Base-by-base conservation (phyloP, 2,888 invertebrate species). In the Balanococcus diminutus region DNA sequence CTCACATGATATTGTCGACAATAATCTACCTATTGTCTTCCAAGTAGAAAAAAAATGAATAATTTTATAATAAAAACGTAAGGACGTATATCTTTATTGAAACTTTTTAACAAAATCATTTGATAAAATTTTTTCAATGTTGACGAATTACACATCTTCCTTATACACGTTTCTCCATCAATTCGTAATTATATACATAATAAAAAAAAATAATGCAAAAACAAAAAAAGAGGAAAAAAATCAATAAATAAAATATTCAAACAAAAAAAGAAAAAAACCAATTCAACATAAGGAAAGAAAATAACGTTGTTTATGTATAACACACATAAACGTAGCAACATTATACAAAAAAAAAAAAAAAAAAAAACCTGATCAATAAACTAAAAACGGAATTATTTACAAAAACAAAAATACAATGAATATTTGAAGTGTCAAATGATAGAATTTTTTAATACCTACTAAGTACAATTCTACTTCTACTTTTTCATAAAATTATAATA, bases 21-120 rank as follows among this genome's bases (percentile, higher is more conserved):
- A n/a, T n/a, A n/a, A n/a, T n/a, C n/a, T n/a, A n/a, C n/a, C n/a
- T n/a, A n/a, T n/a, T n/a, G n/a, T n/a, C n/a, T n/a, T n/a, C n/a
- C n/a, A n/a, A n/a, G n/a, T n/a, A n/a, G n/a, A n/a, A n/a, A n/a
- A n/a, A 79, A 79, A 14, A 36, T 36, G 28, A 67, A 28, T 72
- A 31, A 36, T 79, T 79, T 79, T 79, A 79, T 79, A 79, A 79
- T 79, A 79, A 79, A 79, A 79, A 79, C 75, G 75, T 79, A 79
- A 28, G 75, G 75, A 79, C 75, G 75, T 79, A 79, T 79, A 79
- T 79, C 19, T 79, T 79, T 36, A 79, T 79, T 79, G 32, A 79
- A 36, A 79, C 25, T 67, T 79, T 79, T 79, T 79, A 79, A 79
- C 75, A 79, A 79, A 79, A 36, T 79, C 75, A 79, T 79, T 36